Conservation (phyloP, 2,113 vertebrate genomes). For the Coturnix japonica region DNA sequence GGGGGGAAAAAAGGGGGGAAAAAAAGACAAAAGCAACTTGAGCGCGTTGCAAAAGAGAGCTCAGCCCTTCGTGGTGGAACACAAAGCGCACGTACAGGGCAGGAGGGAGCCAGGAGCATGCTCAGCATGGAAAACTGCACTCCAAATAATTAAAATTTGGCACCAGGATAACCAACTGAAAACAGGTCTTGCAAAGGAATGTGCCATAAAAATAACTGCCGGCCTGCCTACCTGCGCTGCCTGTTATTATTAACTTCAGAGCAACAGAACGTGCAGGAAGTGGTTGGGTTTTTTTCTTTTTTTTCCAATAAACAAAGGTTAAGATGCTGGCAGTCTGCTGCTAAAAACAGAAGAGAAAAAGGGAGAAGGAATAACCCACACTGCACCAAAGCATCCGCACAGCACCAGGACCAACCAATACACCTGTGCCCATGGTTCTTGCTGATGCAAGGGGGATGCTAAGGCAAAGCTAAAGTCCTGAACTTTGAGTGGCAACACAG, state of each 20-base stretch:
- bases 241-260: conserved; percentile 45
- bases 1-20: fast-evolving
- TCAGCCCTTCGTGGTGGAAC: neutral
- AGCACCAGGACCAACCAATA: neutral
- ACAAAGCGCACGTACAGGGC: neutral
- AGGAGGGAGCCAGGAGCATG: neutral
- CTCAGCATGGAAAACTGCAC: neutral
- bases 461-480: fast-evolving
- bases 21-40: fast-evolving
- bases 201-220: conserved; percentile 18
- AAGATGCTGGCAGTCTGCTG: conserved; percentile 8
- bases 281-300: neutral
- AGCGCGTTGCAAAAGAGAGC: fast-evolving
- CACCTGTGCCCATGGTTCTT: fast-evolving
- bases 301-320: neutral
- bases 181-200: conserved; percentile 14
- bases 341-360: neutral
- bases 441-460: neutral
- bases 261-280: conserved; percentile 41
- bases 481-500: fast-evolving
- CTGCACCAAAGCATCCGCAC: neutral
- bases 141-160: conserved; percentile 33
- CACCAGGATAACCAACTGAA: neutral
- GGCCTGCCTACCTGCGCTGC: conserved; percentile 4
- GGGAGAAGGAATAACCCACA: neutral